These are phyloP conservation scores for Limnephilus rhombicus DNA, from an alignment of 2,888 invertebrate genomes.

Conservation along the genomic window DNA sequence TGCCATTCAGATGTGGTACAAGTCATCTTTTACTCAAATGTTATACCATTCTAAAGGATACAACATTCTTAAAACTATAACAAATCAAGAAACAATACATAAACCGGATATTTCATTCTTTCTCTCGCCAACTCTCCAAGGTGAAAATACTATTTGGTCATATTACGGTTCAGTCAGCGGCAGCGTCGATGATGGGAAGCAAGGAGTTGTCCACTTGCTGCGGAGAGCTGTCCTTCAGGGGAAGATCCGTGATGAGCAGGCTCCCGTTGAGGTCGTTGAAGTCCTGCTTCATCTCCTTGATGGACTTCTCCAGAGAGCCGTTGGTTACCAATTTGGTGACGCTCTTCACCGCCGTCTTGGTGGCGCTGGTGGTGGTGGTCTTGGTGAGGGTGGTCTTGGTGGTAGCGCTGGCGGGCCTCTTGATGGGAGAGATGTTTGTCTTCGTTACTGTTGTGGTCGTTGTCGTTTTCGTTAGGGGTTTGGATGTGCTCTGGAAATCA, in stretches of 20 bases:
- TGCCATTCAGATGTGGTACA: constrained; percentile 55
- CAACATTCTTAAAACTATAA: constrained; percentile 65
- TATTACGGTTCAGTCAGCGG: constrained; percentile 58
- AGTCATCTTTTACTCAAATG: constrained; percentile 61
- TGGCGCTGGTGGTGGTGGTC: constrained; percentile 57
- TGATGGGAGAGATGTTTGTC: constrained; percentile 67
- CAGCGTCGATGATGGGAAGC: constrained; percentile 62
- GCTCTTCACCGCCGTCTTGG: constrained; percentile 44
- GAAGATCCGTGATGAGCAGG: constrained; percentile 58
- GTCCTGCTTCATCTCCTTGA: constrained; percentile 58
- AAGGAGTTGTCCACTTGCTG: constrained; percentile 64
- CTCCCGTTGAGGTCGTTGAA: constrained; percentile 50
- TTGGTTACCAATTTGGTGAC: constrained; percentile 64
- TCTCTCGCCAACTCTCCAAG: constrained; percentile 32
- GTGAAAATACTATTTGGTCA: constrained; percentile 48
- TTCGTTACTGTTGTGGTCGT: constrained; percentile 67
- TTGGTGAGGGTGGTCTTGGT: constrained; percentile 57
- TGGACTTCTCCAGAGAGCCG: constrained; percentile 58
- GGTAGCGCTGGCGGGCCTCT: constrained; percentile 63
- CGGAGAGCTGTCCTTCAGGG: constrained; percentile 64
- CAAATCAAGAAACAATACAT: constrained; percentile 56
- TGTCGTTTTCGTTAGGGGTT: constrained; percentile 69
- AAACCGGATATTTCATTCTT: constrained; percentile 25
- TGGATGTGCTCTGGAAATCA: constrained; percentile 66
- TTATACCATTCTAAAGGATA: constrained; percentile 62